Evolutionary conservation across 1,140 invertebrate species (phyloP).

Genomic region (Macrocentrus cingulum): DNA sequence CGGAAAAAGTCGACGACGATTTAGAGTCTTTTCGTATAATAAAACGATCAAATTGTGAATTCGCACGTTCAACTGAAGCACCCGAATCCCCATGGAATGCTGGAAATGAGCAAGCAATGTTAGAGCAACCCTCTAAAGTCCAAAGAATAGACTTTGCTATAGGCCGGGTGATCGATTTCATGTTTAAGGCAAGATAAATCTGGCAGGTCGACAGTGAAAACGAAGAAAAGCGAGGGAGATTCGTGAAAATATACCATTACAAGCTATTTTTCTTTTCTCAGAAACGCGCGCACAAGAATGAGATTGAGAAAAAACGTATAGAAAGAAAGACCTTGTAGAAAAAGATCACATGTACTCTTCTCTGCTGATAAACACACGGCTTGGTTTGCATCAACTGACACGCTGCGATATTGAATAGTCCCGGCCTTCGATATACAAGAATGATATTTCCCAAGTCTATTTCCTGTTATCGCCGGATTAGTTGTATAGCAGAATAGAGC

Average conservation of each 20-base stretch:
- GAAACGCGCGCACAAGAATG: too few species aligned
- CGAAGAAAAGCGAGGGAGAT: slow-evolving; percentile 28
- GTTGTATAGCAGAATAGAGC: slow-evolving; percentile 20
- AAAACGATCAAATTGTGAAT: slow-evolving; percentile 40
- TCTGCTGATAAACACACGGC: slow-evolving; percentile 14
- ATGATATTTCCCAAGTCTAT: slow-evolving; percentile 12
- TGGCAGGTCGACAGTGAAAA: slow-evolving; percentile 25
- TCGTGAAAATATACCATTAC: too few species aligned
- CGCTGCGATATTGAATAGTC: slow-evolving; percentile 24
- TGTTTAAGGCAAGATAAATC: slow-evolving; percentile 42
- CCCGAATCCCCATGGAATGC: slow-evolving; percentile 33
- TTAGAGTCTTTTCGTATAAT: slow-evolving; percentile 44
- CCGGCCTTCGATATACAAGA: slow-evolving; percentile 12
- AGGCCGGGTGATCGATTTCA: slow-evolving; percentile 42
- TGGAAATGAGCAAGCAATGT: slow-evolving; percentile 33
- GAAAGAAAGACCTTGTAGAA: slow-evolving; percentile 9
- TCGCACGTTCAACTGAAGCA: slow-evolving; percentile 36
- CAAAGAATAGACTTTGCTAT: slow-evolving; percentile 29
- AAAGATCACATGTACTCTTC: neutral
- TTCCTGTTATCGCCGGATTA: slow-evolving; percentile 10
- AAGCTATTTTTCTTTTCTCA: too few species aligned
- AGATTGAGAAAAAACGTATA: too few species aligned
- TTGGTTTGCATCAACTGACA: neutral
- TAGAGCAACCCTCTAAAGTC: slow-evolving; percentile 11
- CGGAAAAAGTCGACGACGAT: slow-evolving; percentile 34